Base-by-base conservation (phyloP, 2,888 invertebrate species). In the Hemistola chrysoprasaria region DNA sequence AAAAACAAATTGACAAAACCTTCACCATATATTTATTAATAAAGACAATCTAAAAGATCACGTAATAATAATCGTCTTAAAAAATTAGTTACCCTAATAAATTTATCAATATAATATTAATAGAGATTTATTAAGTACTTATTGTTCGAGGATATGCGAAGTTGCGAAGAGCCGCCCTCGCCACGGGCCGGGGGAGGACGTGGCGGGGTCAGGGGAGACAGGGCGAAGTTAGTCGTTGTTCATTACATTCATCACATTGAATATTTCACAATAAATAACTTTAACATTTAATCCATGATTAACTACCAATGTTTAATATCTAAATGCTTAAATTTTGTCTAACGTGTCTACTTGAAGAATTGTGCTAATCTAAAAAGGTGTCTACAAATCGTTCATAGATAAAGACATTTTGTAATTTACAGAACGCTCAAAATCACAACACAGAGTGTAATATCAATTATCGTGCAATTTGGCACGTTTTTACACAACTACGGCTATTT, bases 31-130 rank as follows among this genome's bases (percentile, higher is more conserved):
- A 87, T 88, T 88, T 87, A 88, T 87, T 87, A 87, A 88, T 88
- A 88, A 88, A 88, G 87, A 88, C 88, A 88, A 86, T 88, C 88
- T 88, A 88, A 88, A 88, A 88, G 88, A 87, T 88, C 88, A 88
- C 87, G 79, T 87, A 87, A 82, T 84, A 85, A 85, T 87, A 85
- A 85, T 84, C 86, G 84, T 79, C 88, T 87, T 88, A 87, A 84
- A 88, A 88, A 88, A 86, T 87, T 87, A 87, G 78, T 87, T 87
- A 88, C 78, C 86, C 87, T 88, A 88, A 82, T 88, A 87, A 83
- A 87, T 87, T 86, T 88, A 87, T 88, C 84, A 84, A 81, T 86
- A 87, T 85, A 71, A 71, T 78, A 81, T 83, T 76, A 82, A 81
- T 78, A 55, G 52, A 47, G 41, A 55, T 83, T 84, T 76, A 80